Base-by-base conservation (phyloP, 2,888 invertebrate genomes). In the Dendrolimus pini region DNA sequence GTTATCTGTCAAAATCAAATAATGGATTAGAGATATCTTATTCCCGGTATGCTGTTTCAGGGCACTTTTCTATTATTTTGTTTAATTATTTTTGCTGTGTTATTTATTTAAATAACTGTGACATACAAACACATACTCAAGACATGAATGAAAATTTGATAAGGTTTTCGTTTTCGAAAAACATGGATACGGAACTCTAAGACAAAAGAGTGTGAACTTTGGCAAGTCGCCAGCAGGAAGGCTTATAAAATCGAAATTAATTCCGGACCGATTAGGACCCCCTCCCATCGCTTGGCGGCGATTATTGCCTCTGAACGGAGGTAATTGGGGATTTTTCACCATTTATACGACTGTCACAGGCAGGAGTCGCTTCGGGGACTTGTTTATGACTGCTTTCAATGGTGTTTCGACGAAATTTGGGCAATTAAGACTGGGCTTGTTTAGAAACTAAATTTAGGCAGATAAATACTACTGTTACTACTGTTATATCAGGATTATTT, bases 281-380 rank as follows among this genome's bases (percentile, higher is more conserved):
- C 55, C 57, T 53, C 54, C 55, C 47, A 47, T 9, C 47, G 47
- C 30, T 47, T 9, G 47, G 12, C 9, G 12, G 47, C 47, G 76
- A 79, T 81, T 80, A 81, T 80, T 80, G 78, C 77, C 73, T 72
- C 72, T 63, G 64, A 66, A 70, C 67, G 64, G 75, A 70, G 72
- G 71, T 77, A 82, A 82, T 83, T 79, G 77, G 74, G 77, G 74
- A 71, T 76, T 79, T 80, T 80, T 77, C 72, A 65, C 61, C 57
- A 68, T 65, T 59, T 64, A 64, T 67, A 65, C 63, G 61, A 73
- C 69, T 76, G 75, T 65, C 76, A 47, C 1, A 47, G 12, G 47
- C 47, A 47, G 47, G 12, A 47, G 9, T 47, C 47, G 12, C 6
- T 47, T 47, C 9, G 47, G 47, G 12, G 47, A 2, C 12, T 12